A percentile compares a stretch with the other conserved stretches of the same genome.
phyloP scores from a whole-genome alignment of 2,113 vertebrate genomes.

The Oostethus manadensis region DNA sequence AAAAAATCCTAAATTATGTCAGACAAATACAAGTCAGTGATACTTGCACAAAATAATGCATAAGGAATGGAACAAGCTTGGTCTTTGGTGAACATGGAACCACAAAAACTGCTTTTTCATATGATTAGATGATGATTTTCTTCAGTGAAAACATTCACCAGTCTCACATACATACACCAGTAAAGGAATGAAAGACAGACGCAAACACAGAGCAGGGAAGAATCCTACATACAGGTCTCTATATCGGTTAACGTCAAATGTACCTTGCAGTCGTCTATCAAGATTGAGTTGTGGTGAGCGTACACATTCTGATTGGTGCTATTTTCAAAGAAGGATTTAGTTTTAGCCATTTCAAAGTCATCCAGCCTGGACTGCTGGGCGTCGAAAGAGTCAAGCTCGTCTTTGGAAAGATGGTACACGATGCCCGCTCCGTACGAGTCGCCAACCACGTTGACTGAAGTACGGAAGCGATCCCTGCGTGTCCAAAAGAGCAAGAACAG shows the following conservation, averaged over 20 bases:
- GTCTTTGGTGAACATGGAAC: slow-evolving; percentile 40
- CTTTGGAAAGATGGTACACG: slow-evolving; percentile 92
- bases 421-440: slow-evolving; percentile 97
- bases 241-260: slow-evolving; percentile 92
- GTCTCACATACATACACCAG: slow-evolving; percentile 16
- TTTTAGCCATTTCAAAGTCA: slow-evolving; percentile 90
- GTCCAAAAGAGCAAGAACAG: not conserved
- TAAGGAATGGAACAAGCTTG: not conserved
- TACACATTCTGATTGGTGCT: slow-evolving; percentile 93
- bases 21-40: slow-evolving; percentile 36
- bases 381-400: slow-evolving; percentile 85
- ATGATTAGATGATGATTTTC: slow-evolving; percentile 39
- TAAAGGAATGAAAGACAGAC: slow-evolving; percentile 57
- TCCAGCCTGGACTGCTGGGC: slow-evolving; percentile 82
- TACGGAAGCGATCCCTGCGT: slow-evolving; percentile 92
- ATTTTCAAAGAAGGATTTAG: slow-evolving; percentile 89
- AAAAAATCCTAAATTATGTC: slow-evolving; percentile 16
- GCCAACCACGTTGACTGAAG: slow-evolving; percentile 95
- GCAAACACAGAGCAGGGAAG: slow-evolving; percentile 57
- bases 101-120: slow-evolving; percentile 79
- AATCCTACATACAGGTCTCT: slow-evolving; percentile 91
- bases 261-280: slow-evolving; percentile 99
- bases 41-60: slow-evolving; percentile 32
- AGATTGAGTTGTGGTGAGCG: slow-evolving; percentile 87
- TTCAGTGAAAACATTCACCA: slow-evolving; percentile 26